Percentiles rank a stretch among this genome's conserved stretches.
phyloP scores from a whole-genome alignment of 2,888 invertebrate genomes.

The Pharmacophagus antenor region DNA sequence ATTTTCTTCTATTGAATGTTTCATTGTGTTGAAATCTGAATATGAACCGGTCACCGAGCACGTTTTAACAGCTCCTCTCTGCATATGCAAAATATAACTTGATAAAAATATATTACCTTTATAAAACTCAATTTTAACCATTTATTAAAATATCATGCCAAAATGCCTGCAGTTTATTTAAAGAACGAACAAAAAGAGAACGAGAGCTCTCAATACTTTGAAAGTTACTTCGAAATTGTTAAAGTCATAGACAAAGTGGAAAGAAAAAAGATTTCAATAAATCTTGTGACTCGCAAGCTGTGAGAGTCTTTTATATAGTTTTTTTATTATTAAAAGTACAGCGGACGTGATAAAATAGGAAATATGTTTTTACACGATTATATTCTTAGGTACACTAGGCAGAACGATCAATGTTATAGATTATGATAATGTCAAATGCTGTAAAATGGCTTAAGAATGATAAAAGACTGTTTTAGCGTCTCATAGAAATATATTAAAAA shows the following conservation, averaged over 20 bases:
- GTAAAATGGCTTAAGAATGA: no score
- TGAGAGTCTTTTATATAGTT: conserved; percentile 13
- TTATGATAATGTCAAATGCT: no score
- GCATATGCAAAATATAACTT: no score
- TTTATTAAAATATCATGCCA: conserved; percentile 5
- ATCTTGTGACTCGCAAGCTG: conserved; percentile 23
- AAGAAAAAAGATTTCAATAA: conserved; percentile 35
- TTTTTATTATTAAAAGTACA: background rate
- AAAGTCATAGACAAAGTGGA: conserved; percentile 33
- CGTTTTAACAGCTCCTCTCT: no score
- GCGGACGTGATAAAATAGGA: background rate
- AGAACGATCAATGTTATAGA: no score
- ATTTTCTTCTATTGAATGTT: no score
- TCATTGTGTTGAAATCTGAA: no score
- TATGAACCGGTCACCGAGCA: no score
- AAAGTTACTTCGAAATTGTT: conserved; percentile 29
- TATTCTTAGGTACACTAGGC: no score
- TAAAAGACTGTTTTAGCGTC: no score
- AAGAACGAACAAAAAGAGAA: conserved; percentile 21
- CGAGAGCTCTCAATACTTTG: conserved; percentile 25
- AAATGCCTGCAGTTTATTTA: conserved; percentile 25
- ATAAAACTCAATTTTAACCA: conserved; percentile 4
- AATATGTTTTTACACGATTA: no score
- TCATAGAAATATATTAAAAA: no score
- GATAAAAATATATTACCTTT: background rate